Base-by-base conservation (phyloP, 2,113 vertebrate species). In the Thalassarche chlororhynchos region DNA sequence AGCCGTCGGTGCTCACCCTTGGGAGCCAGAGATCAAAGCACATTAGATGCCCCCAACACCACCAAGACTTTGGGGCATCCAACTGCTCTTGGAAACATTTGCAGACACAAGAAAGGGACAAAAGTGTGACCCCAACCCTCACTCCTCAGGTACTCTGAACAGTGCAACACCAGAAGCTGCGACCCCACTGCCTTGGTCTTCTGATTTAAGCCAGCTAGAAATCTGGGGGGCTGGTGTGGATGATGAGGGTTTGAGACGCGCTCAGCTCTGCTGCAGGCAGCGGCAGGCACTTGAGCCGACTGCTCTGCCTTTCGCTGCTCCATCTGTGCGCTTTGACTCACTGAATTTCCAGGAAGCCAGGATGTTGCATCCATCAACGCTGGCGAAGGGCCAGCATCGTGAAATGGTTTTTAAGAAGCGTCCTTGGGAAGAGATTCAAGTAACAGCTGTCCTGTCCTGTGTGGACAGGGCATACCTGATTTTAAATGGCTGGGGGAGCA, bases 171-270 rank as follows among this genome's bases (percentile, higher is more conserved):
- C 24, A 77, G 12, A 34, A 65, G 57, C 78, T 62, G 38, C 89
- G 32, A 70, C 13, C 4, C 13, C 24, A 1, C 1, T 11, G 9
- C 8, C 5, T 2, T 31, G 21, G 1, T 26, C 4, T 38, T 47
- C 9, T 1, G 8, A 14, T 46, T 54, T 31, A 52, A 44, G 8
- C 24, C 60, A 74, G 6, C 1, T 44, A n/a, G 47, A 68, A 7
- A 19, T n/a, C 1, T 34, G 7, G 9, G 15, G 26, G 28, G 29
- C 14, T 61, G 85, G 29, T 44, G 31, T 6, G 57, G 20, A 24
- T 5, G 19, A 23, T 16, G 55, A 17, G 14, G 38, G 25, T 25
- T 20, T 42, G 77, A 68, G 66, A 52, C 0, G 8, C 36, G 24
- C 31, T 20, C 40, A 9, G 49, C 18, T 54, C 58, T 70, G 58